Conservation (phyloP, 2,113 vertebrate genomes). For the Mirza zaza region DNA sequence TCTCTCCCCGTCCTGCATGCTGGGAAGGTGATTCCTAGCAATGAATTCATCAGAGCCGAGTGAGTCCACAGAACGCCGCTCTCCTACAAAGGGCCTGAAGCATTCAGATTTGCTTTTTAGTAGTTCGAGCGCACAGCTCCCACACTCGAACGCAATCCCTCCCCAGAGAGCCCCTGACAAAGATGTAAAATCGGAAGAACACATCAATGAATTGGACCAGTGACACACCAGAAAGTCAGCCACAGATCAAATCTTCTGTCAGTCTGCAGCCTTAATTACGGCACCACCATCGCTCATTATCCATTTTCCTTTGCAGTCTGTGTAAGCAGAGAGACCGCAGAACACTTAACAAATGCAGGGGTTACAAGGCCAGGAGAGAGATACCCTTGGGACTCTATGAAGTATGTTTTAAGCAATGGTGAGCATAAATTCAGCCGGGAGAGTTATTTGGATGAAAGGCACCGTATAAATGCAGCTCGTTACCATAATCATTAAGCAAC, state of each 20-base stretch:
- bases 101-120: background rate
- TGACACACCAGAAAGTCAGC: background rate
- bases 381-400: background rate
- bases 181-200: background rate
- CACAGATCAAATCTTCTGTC: conserved; percentile 29
- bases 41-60: background rate
- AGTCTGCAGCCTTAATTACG: conserved; percentile 47
- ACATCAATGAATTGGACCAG: background rate
- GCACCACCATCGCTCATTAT: conserved; percentile 24
- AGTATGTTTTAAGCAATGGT: conserved; percentile 23
- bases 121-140: background rate
- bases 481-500: conserved; percentile 54
- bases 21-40: background rate
- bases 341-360: background rate
- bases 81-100: background rate
- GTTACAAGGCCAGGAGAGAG: background rate
- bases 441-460: conserved; percentile 2
- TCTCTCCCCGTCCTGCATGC: background rate
- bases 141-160: background rate
- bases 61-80: fast-evolving
- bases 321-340: background rate
- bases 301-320: conserved; percentile 18
- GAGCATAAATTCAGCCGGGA: conserved; percentile 10
- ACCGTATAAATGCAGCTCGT: background rate
- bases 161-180: conserved; percentile 17